These are phyloP conservation scores for Passer domesticus DNA, from an alignment of 2,113 vertebrate genomes.

Conservation along the genomic window DNA sequence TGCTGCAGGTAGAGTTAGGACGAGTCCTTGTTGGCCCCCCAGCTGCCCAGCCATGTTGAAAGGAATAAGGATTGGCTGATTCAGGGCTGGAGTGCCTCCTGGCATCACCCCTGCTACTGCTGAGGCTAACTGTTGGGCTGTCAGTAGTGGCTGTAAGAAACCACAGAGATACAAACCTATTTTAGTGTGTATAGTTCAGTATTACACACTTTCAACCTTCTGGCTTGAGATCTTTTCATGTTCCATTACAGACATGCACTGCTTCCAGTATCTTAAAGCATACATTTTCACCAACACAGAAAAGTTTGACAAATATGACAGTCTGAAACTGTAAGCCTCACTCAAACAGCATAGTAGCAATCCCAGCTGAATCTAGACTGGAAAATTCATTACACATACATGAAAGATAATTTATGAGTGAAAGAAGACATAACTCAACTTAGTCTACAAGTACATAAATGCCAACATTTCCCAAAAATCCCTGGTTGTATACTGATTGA, in stretches of 20 bases:
- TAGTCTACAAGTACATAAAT: neutral
- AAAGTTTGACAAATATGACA: neutral
- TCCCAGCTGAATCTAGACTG: neutral
- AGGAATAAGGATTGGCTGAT: slow-evolving; percentile 97
- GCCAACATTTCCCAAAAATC: neutral
- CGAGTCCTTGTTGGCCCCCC: slow-evolving; percentile 96
- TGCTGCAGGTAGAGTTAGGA: slow-evolving; percentile 93
- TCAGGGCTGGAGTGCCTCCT: slow-evolving; percentile 87
- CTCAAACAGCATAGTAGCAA: neutral
- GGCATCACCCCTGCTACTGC: slow-evolving; percentile 95
- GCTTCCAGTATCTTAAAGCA: neutral
- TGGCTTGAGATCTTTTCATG: neutral
- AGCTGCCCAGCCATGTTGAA: slow-evolving; percentile 97
- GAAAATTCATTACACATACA: neutral
- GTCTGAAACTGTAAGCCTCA: neutral
- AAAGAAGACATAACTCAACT: neutral
- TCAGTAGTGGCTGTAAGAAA: slow-evolving; percentile 87
- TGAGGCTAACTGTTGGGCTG: slow-evolving; percentile 94
- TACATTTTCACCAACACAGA: neutral
- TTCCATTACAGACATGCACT: neutral
- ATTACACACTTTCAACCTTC: neutral
- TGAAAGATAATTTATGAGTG: neutral
- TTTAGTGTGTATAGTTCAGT: neutral
- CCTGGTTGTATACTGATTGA: neutral
- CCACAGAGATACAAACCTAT: slow-evolving; percentile 6